Base-by-base conservation (phyloP, 2,888 invertebrate species). In the Leptopilina drosophilae region DNA sequence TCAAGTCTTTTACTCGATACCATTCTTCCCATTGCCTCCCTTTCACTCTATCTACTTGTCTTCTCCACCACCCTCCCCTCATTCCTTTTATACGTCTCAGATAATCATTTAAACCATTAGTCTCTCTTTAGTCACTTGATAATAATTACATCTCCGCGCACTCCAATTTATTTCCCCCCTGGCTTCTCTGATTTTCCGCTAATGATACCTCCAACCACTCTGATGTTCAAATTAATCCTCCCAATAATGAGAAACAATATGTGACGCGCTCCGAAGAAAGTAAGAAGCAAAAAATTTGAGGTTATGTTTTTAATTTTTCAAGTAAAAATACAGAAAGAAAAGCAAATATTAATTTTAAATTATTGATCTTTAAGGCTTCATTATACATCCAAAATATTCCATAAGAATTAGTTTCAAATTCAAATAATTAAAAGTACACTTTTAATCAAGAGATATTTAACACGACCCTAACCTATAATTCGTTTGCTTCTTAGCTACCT, bases 61-160 rank as follows among this genome's bases (percentile, higher is more conserved):
- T 42, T 73, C 82, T 69, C 62, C 76, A 26, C 77, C 66, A 62
- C 56, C 77, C 26, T 56, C 64, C 76, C 77, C 78, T 77, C 69
- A 66, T 76, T 66, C 75, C 77, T 75, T 73, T 56, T 56, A 73
- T 73, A 59, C 53, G n/a, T 5, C 9, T n/a, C 8, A 14, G 15
- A 62, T 73, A 76, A 56, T 73, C 33, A 73, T 59, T 73, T 40
- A 56, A 73, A 40, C 56, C 56, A 73, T 56, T 73, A 73, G 53
- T 33, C 33, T 53, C 56, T 33, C 73, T 20, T 40, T 73, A 73
- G 9, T 33, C 53, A 56, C 73, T 73, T 73, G 49, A 69, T 69
- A 56, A 73, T 73, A 73, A 73, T 73, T 73, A 14, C 53, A 5
- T 26, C n/a, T 8, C 56, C 53, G 56, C 53, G 56, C 53, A 73